A percentile compares a stretch with the other conserved stretches of the same genome.
Conservation (phyloP, 2,888 invertebrate genomes). For the Oscheius onirici region DNA sequence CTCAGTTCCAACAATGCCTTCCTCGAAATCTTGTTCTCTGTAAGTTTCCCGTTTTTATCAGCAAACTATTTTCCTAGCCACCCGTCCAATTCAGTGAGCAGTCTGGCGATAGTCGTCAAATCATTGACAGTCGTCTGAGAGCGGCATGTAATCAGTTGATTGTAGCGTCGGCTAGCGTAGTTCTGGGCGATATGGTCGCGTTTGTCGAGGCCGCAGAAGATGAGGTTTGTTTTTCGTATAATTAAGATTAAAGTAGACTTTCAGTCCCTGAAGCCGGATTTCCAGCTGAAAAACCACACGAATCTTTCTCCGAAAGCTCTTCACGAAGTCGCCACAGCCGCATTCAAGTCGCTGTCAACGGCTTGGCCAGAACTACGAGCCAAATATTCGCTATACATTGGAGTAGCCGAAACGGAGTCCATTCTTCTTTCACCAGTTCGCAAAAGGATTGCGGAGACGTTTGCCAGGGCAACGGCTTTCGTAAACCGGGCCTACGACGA, state of each 20-base stretch:
- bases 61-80: slow-evolving; percentile 77
- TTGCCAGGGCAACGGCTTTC: slow-evolving; percentile 84
- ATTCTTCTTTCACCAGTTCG: slow-evolving; percentile 92
- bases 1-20: slow-evolving; percentile 88
- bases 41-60: slow-evolving; percentile 50
- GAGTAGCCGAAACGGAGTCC: slow-evolving; percentile 95
- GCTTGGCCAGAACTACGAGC: slow-evolving; percentile 72
- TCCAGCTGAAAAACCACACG: slow-evolving; percentile 44
- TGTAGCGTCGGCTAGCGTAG: slow-evolving; percentile 52
- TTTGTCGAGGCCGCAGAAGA: slow-evolving; percentile 56
- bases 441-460: slow-evolving; percentile 86
- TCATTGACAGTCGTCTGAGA: slow-evolving; percentile 92
- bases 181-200: slow-evolving; percentile 52
- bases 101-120: slow-evolving; percentile 90
- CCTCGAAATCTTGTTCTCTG: slow-evolving; percentile 82
- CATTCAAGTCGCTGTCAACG: slow-evolving; percentile 32
- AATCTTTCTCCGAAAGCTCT: slow-evolving; percentile 38
- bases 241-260: background rate
- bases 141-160: slow-evolving; percentile 71
- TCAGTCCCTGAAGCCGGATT: slow-evolving; percentile 42
- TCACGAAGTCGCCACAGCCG: slow-evolving; percentile 38
- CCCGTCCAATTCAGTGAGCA: slow-evolving; percentile 92
- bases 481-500: slow-evolving; percentile 81
- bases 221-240: slow-evolving; percentile 37
- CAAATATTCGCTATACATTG: slow-evolving; percentile 92